phyloP scores from a whole-genome alignment of 2,888 invertebrate species.

The Acleris holmiana region DNA sequence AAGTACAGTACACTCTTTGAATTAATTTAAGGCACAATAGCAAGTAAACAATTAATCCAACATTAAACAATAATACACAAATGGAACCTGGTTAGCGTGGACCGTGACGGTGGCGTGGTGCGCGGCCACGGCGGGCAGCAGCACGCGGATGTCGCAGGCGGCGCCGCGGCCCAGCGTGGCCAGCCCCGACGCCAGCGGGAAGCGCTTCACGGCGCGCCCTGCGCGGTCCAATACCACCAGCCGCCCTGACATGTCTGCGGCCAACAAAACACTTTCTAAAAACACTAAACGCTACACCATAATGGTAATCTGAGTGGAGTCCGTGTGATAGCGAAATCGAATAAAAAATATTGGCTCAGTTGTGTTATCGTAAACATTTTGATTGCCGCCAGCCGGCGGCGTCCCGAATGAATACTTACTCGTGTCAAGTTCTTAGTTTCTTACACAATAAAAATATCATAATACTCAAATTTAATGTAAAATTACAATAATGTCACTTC shows the following conservation, averaged over 20 bases:
- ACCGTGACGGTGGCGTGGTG: constrained; percentile 76
- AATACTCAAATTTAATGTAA: constrained; percentile 27
- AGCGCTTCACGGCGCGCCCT: constrained; percentile 67
- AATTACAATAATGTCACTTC: background rate
- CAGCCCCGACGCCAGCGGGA: constrained; percentile 59
- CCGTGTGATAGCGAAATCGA: too few relatives aligned
- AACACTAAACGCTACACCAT: background rate
- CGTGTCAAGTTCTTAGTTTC: constrained; percentile 48
- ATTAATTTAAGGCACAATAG: too few relatives aligned
- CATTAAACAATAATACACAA: too few relatives aligned
- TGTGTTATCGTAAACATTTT: constrained; percentile 23
- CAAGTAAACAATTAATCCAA: too few relatives aligned
- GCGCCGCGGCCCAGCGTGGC: constrained; percentile 70
- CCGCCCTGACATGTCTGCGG: constrained; percentile 61
- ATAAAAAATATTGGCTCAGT: background rate
- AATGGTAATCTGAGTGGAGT: background rate
- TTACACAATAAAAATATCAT: constrained; percentile 37
- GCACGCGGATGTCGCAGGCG: constrained; percentile 68
- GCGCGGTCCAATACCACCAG: constrained; percentile 71
- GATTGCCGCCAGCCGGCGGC: constrained; percentile 20
- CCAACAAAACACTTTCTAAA: background rate
- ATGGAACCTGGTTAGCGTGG: constrained; percentile 62
- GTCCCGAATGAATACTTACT: constrained; percentile 44
- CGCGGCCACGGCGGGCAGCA: constrained; percentile 60
- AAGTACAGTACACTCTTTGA: too few relatives aligned